Evolutionary conservation across 2,113 vertebrate genomes (phyloP), one percentile per base, ranked within the genome.

Genomic region (Nerophis lumbriciformis): DNA sequence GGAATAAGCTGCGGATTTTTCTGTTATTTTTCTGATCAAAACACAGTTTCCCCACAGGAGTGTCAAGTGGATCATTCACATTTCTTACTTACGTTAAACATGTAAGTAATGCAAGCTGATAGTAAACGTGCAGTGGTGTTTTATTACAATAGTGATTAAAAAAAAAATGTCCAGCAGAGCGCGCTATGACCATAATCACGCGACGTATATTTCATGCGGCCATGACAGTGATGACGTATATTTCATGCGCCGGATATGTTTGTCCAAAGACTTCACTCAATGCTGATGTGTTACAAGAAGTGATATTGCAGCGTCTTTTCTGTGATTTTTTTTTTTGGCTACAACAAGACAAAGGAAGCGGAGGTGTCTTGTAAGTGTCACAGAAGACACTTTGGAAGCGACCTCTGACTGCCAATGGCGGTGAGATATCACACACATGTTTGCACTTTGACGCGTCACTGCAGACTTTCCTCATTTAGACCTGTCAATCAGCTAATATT

Each of bases 251-350:
- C 87, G 87, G 87, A 88, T 28, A 51, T 73, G 47, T 42, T 13
- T 4, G 3, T 4, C 15, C 15, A 16, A 8, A 50, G 16, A 50
- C 6, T 16, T 19, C 49, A 15, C 15, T 5, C 21, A 78, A 51
- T 66, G 87, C 80, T 87, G 87, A 89, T 85, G 87, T 89, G 87
- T 85, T 79, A 78, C 53, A 68, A 68, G 49, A 48, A 61, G 42
- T 39, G 2, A 9, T 15, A 15, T 6, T 0, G 4, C 52, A 48
- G n/a, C 1, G 14, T 55, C 16, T 63, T 11, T 3, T 44, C n/a
- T 16, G 3, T 9, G 10, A 52, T 28, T 28, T 3, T 13, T 28
- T 3, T 13, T 21, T 19, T 66, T 57, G 48, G 13, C 56, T 65
- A 49, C 53, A 10, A 49, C 21, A 39, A 59, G 13, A 12, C 2